A percentile compares a stretch with the other conserved stretches of the same genome.
Conservation (phyloP, 2,888 invertebrate species). For the Drosophila differens region DNA sequence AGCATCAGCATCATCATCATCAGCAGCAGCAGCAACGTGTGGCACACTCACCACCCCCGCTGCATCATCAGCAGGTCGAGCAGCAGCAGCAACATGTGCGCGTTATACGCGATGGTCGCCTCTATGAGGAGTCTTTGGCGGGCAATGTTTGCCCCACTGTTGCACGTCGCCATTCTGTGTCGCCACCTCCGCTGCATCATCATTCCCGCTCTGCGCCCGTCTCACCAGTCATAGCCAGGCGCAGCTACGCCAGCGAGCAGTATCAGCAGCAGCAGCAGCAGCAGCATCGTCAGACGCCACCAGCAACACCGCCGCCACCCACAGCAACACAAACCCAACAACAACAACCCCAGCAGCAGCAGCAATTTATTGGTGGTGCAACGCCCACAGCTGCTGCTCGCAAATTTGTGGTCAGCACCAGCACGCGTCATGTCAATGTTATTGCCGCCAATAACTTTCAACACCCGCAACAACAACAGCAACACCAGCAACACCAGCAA, state of each 20-base stretch:
- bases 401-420: slow-evolving; percentile 82
- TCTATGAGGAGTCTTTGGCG: slow-evolving; percentile 81
- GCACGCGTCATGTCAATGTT: slow-evolving; percentile 83
- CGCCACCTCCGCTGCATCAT: slow-evolving; percentile 80
- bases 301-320: slow-evolving; percentile 27
- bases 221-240: slow-evolving; percentile 73
- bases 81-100: slow-evolving; percentile 82
- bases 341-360: slow-evolving; percentile 41
- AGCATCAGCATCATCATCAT: slow-evolving; percentile 22
- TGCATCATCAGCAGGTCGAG: slow-evolving; percentile 34
- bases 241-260: slow-evolving; percentile 53
- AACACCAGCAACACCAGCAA: slow-evolving; percentile 42
- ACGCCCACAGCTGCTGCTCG: slow-evolving; percentile 76
- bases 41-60: slow-evolving; percentile 39
- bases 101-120: slow-evolving; percentile 85
- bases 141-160: slow-evolving; percentile 33
- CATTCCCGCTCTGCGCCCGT: slow-evolving; percentile 79
- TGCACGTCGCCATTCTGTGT: slow-evolving; percentile 72
- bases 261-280: slow-evolving; percentile 69
- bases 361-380: slow-evolving; percentile 48
- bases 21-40: slow-evolving; percentile 24
- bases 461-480: slow-evolving; percentile 62
- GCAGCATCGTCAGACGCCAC: slow-evolving; percentile 45
- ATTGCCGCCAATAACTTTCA: slow-evolving; percentile 79
- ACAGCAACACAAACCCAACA: slow-evolving; percentile 44